Evolutionary conservation across 2,888 invertebrate species (phyloP), one percentile per base, ranked within the genome.

Genomic region (Leptarthrus brevirostris): DNA sequence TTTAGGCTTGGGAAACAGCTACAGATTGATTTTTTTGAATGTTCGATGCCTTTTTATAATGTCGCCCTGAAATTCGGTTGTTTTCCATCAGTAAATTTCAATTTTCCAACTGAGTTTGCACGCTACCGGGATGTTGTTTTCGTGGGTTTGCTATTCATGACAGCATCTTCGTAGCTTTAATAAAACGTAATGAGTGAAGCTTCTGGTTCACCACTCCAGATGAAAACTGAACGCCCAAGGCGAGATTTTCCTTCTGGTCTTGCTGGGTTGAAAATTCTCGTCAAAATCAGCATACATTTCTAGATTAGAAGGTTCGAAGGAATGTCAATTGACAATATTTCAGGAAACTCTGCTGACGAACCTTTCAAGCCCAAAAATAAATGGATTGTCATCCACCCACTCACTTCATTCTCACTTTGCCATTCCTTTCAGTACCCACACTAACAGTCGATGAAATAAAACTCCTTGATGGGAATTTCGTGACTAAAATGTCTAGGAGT

Each of bases 401-500:
- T 52, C 20, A 18, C 18, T 69, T 52, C 69, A 36, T 69, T 20
- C 69, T 22, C 18, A 14, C 14, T 52, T 56, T 36, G 40, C 22
- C 14, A 64, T 64, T 56, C 49, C 72, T 52, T 34, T 34, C 54
- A 20, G 69, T 58, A 24, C 66, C 58, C 66, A 73, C 64, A 58
- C 72, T 49, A 44, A 14, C 24, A 47, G 12, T 66, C 69, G 30
- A 52, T 52, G 69, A 69, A 69, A 69, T 72, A 58, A 58, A 75
- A 75, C 69, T 74, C 58, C 72, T 75, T 75, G 74, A 75, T 75
- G 74, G 72, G 72, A 36, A 69, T 72, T 75, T 74, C 75, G 75
- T 75, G 75, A 75, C 74, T 53, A 74, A 75, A 75, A 75, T 75
- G 66, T 72, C 58, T 74, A 75, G 72, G 47, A 75, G 74, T 72